phyloP scores from a whole-genome alignment of 2,888 invertebrate species.

The Euplagia quadripunctaria region DNA sequence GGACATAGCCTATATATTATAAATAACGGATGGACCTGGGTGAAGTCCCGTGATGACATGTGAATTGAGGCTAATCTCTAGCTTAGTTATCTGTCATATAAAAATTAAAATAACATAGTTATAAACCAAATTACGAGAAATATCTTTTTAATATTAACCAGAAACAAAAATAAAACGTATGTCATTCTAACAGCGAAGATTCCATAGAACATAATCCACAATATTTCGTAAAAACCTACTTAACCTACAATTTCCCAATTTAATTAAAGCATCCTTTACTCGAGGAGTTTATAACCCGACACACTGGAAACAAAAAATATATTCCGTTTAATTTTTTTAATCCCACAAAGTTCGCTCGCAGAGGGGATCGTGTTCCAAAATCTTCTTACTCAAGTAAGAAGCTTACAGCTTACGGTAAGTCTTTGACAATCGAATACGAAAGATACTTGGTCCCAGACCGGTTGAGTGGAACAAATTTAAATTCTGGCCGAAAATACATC shows the following conservation, averaged over 20 bases:
- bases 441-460: slow-evolving; percentile 62
- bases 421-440: slow-evolving; percentile 82
- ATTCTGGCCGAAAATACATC: slow-evolving; percentile 48
- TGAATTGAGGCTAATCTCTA: no score
- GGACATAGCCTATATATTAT: no score
- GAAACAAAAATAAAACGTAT: not conserved
- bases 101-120: not conserved
- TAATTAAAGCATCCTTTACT: slow-evolving; percentile 33
- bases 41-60: no score
- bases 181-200: not conserved
- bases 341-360: slow-evolving; percentile 73
- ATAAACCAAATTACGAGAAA: not conserved
- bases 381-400: slow-evolving; percentile 82
- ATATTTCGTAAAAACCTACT: not conserved
- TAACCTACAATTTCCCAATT: slow-evolving; percentile 21
- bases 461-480: slow-evolving; percentile 54
- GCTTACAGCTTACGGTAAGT: slow-evolving; percentile 77
- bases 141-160: not conserved
- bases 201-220: not conserved
- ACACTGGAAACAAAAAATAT: slow-evolving; percentile 49
- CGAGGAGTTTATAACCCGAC: slow-evolving; percentile 39
- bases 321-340: slow-evolving; percentile 72
- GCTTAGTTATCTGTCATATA: no score
- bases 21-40: no score
- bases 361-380: slow-evolving; percentile 69